These are phyloP conservation scores for Odocoileus hemionus DNA, from an alignment of 2,113 vertebrate species.

Conservation along the genomic window DNA sequence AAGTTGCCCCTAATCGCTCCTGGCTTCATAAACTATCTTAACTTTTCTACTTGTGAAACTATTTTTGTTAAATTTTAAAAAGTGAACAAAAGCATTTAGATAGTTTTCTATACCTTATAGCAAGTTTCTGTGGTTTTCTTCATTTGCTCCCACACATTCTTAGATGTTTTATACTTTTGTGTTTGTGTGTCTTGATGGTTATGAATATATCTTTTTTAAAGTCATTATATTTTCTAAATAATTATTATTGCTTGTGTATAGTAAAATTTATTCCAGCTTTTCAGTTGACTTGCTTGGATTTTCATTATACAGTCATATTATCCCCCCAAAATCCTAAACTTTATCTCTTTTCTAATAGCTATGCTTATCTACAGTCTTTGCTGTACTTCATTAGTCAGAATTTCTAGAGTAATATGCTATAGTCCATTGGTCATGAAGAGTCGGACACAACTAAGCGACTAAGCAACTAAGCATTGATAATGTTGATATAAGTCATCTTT, in stretches of 20 bases:
- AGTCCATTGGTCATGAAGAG: rapidly evolving
- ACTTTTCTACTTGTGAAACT: background rate
- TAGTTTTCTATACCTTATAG: background rate
- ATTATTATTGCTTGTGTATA: background rate
- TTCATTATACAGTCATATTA: background rate
- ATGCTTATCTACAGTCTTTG: background rate
- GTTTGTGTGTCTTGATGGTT: background rate
- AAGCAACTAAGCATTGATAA: background rate
- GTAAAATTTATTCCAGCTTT: background rate
- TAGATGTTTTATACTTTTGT: background rate
- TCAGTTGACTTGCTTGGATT: background rate
- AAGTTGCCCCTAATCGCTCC: background rate
- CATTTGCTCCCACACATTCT: background rate
- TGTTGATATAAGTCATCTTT: background rate
- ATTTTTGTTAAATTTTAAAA: background rate
- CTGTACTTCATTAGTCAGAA: background rate
- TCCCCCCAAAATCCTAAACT: background rate
- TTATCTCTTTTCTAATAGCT: background rate
- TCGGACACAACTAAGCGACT: background rate
- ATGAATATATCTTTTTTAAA: background rate
- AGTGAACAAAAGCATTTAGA: background rate
- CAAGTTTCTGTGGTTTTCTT: background rate
- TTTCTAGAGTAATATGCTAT: background rate
- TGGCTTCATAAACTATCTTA: background rate
- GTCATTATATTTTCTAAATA: background rate